Conservation (phyloP, 1,140 invertebrate species). For the Planococcus citri region DNA sequence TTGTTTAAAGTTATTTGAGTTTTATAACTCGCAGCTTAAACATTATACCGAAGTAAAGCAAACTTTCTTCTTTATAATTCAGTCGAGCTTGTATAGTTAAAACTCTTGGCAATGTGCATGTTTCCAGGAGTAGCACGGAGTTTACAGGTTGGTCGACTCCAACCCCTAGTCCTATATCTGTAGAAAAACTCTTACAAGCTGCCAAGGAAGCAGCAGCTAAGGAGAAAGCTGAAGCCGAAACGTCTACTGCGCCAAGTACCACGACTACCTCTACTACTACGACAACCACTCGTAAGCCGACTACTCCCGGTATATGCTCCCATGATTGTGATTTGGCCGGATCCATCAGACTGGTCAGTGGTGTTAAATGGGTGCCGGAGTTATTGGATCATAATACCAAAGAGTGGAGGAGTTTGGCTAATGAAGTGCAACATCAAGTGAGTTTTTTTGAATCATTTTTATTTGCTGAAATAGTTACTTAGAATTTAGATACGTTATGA, state of each 20-base stretch:
- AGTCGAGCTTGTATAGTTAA: no score
- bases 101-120: no score
- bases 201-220: slow-evolving; percentile 42
- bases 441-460: not conserved
- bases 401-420: slow-evolving; percentile 69
- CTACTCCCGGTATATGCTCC: slow-evolving; percentile 61
- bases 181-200: slow-evolving; percentile 62
- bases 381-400: slow-evolving; percentile 69
- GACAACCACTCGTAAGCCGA: slow-evolving; percentile 54
- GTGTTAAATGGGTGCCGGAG: slow-evolving; percentile 71
- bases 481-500: no score
- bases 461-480: no score
- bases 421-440: slow-evolving; percentile 64
- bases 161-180: slow-evolving; percentile 68
- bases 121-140: slow-evolving; percentile 62
- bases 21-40: not conserved
- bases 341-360: slow-evolving; percentile 66
- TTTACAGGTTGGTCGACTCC: slow-evolving; percentile 79
- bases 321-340: slow-evolving; percentile 66
- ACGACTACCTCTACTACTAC: slow-evolving; percentile 64
- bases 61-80: no score
- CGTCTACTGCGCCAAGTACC: slow-evolving; percentile 39
- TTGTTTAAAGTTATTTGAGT: not conserved
- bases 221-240: slow-evolving; percentile 33
- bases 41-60: no score